Evolutionary conservation across 2,797 vertebrate genomes (phyloP).

Genomic region (Tiaroga cobitis): DNA sequence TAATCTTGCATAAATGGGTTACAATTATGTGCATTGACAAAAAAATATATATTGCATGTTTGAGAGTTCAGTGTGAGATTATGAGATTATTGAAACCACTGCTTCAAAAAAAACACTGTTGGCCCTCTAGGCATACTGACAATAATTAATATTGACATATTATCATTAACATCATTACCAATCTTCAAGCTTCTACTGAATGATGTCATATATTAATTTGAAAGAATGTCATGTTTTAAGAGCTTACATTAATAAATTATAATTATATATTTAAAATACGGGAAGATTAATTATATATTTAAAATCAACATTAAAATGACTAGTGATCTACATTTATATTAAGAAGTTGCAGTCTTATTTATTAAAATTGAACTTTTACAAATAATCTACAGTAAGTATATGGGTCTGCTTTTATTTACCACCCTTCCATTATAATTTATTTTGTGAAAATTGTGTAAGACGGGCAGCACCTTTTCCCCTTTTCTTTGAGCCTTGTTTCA

Average conservation of each 20-base stretch:
- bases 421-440: neutral
- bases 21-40: neutral
- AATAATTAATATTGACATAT: neutral
- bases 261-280: too few species aligned
- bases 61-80: neutral
- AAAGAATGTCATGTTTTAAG: neutral
- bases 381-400: neutral
- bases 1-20: neutral
- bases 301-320: neutral
- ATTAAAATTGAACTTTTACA: neutral
- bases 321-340: neutral
- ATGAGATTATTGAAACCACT: neutral
- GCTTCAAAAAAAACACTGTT: neutral
- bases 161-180: neutral
- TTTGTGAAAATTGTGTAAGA: neutral
- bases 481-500: constrained; percentile 75
- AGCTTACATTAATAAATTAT: neutral
- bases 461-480: constrained; percentile 63
- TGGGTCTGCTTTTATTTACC: neutral
- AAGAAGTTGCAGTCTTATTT: neutral
- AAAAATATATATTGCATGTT: neutral
- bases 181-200: neutral
- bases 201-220: neutral
- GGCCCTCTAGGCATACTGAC: neutral
- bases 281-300: too few species aligned